Percentiles rank a stretch among this genome's conserved stretches.
phyloP scores from a whole-genome alignment of 2,113 vertebrate genomes.

The Pseudonaja textilis region DNA sequence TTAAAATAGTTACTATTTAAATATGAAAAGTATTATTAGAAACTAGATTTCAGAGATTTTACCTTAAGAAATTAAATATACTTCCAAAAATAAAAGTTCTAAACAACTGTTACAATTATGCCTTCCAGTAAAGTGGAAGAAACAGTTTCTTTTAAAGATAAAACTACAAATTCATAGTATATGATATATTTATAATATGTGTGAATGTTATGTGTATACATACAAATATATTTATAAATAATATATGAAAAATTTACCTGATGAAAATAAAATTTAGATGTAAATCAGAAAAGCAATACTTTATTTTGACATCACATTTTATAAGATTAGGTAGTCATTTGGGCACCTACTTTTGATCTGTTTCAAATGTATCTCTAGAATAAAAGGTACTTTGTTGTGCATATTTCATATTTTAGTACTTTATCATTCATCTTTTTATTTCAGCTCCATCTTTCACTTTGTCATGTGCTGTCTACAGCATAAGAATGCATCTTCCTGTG shows the following conservation, averaged over 20 bases:
- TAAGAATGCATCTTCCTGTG: slow-evolving; percentile 23
- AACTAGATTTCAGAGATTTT: not conserved
- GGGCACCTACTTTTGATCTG: not conserved
- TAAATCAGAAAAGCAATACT: slow-evolving; percentile 4
- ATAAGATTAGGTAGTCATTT: not conserved
- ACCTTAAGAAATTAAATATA: not conserved
- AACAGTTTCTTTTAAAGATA: not conserved
- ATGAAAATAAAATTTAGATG: not conserved
- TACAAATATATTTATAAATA: not conserved
- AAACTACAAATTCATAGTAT: not conserved
- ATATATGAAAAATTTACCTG: not conserved
- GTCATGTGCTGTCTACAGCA: not conserved
- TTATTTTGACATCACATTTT: not conserved
- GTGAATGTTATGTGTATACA: not conserved
- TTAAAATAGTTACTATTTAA: not conserved
- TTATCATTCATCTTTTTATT: not conserved
- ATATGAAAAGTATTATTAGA: not conserved
- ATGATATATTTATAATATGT: not conserved
- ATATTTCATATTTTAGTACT: not conserved
- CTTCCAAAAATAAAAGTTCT: not conserved
- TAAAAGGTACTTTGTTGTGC: not conserved
- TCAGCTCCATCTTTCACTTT: not conserved
- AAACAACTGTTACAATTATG: not conserved
- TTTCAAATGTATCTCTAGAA: not conserved
- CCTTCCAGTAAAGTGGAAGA: not conserved